Evolutionary conservation across 2,113 vertebrate species (phyloP).

Genomic region (Glaucidium brasilianum): DNA sequence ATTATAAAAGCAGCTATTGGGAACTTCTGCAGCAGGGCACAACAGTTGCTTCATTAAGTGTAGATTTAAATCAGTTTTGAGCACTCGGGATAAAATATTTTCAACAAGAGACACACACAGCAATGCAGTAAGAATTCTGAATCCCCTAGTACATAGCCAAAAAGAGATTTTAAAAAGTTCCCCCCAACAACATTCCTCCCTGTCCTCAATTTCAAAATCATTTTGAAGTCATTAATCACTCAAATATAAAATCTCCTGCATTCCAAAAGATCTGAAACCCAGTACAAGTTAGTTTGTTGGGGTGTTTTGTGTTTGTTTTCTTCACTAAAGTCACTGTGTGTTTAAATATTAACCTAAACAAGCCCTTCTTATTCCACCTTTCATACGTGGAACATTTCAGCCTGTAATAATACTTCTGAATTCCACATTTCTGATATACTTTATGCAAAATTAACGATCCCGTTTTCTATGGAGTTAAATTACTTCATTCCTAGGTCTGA

Average conservation of each 20-base stretch:
- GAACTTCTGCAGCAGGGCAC: background rate
- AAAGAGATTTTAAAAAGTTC: background rate
- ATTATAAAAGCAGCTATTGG: background rate
- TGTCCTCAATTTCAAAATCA: background rate
- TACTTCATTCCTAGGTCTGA: background rate
- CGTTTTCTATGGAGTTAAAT: background rate
- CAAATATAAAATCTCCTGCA: background rate
- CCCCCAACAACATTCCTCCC: background rate
- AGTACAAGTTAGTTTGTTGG: background rate
- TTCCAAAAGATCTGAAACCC: background rate
- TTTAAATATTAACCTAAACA: background rate
- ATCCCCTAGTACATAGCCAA: background rate
- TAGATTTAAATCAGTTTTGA: background rate
- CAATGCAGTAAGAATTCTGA: background rate
- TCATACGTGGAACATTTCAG: background rate
- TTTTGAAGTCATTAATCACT: background rate
- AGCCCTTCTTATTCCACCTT: background rate
- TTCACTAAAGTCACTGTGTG: background rate
- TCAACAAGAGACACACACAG: fast-evolving
- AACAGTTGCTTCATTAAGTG: background rate
- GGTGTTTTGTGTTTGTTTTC: background rate
- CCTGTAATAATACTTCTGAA: background rate
- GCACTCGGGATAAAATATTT: background rate
- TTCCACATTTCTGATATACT: background rate
- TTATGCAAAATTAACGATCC: background rate